Evolutionary conservation across 35 echinoderm and acorn worm species (phyloP).

Genomic region (Hemicentrotus pulcherrimus): DNA sequence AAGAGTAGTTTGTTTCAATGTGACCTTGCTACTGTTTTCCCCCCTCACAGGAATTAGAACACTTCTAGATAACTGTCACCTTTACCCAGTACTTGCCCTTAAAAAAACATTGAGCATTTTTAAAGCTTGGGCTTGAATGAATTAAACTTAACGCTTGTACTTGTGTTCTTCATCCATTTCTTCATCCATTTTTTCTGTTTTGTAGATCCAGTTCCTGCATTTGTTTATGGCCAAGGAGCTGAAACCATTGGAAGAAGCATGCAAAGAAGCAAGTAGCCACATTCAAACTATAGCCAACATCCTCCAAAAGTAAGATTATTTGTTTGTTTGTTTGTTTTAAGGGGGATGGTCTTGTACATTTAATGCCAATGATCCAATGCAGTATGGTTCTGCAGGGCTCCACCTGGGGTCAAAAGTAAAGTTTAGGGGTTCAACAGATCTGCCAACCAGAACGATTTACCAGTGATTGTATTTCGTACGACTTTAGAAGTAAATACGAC

Average conservation of each 20-base stretch:
- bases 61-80: not conserved
- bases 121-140: not conserved
- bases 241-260: not conserved
- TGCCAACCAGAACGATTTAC: no score
- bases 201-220: not conserved
- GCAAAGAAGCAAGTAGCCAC: not conserved
- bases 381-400: no score
- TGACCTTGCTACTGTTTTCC: no score
- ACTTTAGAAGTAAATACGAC: no score
- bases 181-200: not conserved
- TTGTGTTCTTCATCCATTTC: not conserved
- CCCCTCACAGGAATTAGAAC: not conserved
- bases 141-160: not conserved
- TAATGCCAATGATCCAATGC: not conserved
- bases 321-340: not conserved
- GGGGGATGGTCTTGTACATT: not conserved
- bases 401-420: no score
- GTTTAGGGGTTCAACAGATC: no score
- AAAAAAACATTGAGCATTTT: not conserved
- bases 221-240: not conserved
- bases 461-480: no score
- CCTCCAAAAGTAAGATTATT: not conserved
- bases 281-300: not conserved
- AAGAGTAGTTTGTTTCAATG: no score
- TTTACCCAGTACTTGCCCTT: not conserved